Evolutionary conservation across 2,113 vertebrate species (phyloP).

Genomic region (Mormyrus lacerda): DNA sequence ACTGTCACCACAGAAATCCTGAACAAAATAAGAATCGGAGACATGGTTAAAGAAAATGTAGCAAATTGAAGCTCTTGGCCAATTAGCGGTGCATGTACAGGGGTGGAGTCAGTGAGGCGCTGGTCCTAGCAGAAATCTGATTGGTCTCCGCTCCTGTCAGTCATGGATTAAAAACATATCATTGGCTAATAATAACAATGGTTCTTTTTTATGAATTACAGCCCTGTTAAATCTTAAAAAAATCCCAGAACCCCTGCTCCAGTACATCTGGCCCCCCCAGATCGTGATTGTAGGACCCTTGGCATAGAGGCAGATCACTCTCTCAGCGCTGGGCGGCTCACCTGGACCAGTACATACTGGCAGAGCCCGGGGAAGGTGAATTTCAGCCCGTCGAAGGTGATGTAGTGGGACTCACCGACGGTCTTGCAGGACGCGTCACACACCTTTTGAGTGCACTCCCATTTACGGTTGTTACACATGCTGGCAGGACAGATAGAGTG

Average conservation of each 20-base stretch:
- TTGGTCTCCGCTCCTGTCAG: background rate
- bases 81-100: background rate
- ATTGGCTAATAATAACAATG: background rate
- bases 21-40: background rate
- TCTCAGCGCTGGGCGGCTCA: constrained; percentile 45
- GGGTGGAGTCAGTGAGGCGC: background rate
- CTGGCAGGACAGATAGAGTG: constrained; percentile 48
- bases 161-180: background rate
- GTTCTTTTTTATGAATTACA: background rate
- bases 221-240: background rate
- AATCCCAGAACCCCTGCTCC: background rate
- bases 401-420: constrained; percentile 77
- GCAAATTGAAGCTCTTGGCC: background rate
- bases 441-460: constrained; percentile 72
- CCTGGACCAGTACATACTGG: constrained; percentile 88
- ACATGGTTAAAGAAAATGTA: background rate
- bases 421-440: constrained; percentile 78
- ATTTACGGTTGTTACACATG: constrained; percentile 75
- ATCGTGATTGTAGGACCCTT: background rate
- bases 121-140: background rate
- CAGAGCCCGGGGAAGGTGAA: constrained; percentile 86
- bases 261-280: background rate
- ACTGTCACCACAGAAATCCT: constrained; percentile 77
- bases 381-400: constrained; percentile 86
- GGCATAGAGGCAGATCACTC: background rate